Conservation (phyloP, 1,140 invertebrate species). For the Panulirus ornatus region DNA sequence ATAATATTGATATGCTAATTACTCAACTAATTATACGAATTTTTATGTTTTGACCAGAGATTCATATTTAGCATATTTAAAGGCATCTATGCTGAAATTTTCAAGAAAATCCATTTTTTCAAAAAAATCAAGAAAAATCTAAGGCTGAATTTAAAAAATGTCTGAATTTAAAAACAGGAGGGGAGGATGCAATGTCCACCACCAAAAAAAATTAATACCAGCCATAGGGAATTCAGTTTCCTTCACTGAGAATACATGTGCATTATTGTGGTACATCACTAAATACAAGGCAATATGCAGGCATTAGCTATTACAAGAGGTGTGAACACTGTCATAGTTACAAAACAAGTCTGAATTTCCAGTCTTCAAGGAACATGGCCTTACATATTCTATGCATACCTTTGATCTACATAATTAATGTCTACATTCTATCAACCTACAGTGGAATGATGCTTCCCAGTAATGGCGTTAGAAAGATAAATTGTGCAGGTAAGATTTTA, state of each 20-base stretch:
- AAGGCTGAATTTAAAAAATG: too few species aligned
- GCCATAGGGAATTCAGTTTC: neutral
- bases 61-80: too few species aligned
- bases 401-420: neutral
- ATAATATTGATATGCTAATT: too few species aligned
- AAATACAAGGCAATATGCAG: conserved; percentile 16
- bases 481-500: neutral
- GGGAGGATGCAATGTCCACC: neutral
- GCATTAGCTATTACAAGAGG: neutral
- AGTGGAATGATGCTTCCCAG: conserved; percentile 7
- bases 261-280: neutral
- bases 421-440: neutral
- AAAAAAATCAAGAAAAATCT: too few species aligned
- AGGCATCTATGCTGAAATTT: too few species aligned
- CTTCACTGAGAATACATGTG: neutral
- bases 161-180: too few species aligned
- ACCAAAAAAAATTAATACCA: neutral
- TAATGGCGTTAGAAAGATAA: neutral
- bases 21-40: too few species aligned
- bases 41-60: too few species aligned
- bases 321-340: neutral
- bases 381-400: neutral
- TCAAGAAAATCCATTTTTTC: too few species aligned
- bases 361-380: neutral
- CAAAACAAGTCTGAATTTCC: conserved; percentile 1